Percentiles rank a stretch among this genome's conserved stretches.
phyloP scores from a whole-genome alignment of 2,797 vertebrate species.

The Fratercula arctica region DNA sequence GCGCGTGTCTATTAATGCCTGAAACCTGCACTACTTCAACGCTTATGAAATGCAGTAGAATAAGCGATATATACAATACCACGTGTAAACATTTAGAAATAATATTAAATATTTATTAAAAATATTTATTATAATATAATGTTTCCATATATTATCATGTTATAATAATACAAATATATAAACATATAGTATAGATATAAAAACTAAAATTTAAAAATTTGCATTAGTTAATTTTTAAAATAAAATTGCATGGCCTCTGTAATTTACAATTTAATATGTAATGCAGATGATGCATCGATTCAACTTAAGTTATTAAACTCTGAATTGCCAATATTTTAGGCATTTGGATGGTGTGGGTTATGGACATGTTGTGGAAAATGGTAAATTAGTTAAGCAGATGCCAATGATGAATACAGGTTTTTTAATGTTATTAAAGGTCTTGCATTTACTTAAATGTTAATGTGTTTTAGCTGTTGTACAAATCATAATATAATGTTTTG shows the following conservation, averaged over 20 bases:
- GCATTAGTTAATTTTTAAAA: background rate
- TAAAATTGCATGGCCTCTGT: background rate
- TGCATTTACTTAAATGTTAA: background rate
- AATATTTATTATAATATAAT: background rate
- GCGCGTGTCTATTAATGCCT: background rate
- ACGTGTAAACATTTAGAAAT: background rate
- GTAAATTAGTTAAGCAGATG: background rate
- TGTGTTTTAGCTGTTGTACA: background rate
- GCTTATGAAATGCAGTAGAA: too few relatives aligned
- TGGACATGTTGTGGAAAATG: background rate
- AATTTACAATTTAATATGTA: background rate
- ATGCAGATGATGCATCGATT: background rate
- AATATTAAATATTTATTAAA: background rate
- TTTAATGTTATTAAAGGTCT: background rate
- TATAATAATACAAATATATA: background rate
- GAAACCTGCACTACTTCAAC: fast-evolving
- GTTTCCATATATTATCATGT: too few relatives aligned
- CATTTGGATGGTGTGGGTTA: background rate
- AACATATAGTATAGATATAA: background rate
- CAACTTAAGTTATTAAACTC: background rate
- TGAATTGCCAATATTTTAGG: background rate
- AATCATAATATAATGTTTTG: background rate
- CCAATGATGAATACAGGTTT: background rate
- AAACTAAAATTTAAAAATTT: background rate
- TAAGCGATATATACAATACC: background rate